These are phyloP conservation scores for Cathartes aura DNA, from an alignment of 2,113 vertebrate genomes.

Conservation along the genomic window DNA sequence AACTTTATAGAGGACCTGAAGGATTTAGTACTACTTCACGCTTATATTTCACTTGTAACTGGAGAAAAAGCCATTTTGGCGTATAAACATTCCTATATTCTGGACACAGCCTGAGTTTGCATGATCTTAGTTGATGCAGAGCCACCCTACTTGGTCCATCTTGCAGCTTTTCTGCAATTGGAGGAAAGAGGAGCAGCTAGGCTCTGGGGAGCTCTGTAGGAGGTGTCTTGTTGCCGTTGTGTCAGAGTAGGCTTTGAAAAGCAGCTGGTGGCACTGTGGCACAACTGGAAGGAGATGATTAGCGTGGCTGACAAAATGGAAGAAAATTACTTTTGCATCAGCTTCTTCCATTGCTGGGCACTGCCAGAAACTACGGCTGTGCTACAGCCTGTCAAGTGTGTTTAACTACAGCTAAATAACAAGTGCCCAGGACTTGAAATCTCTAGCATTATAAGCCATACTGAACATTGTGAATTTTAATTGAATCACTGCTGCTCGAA, in stretches of 20 bases:
- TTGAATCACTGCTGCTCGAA: not conserved
- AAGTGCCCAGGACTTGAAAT: not conserved
- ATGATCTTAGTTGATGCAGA: not conserved
- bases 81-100: not conserved
- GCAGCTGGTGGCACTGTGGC: not conserved
- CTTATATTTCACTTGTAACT: not conserved
- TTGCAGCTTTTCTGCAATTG: rapidly evolving
- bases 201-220: rapidly evolving
- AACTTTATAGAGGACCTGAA: not conserved
- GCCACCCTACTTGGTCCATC: not conserved
- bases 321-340: not conserved
- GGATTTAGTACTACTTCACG: not conserved
- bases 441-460: not conserved
- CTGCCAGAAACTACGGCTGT: not conserved
- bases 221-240: not conserved
- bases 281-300: not conserved
- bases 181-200: rapidly evolving
- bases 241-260: not conserved
- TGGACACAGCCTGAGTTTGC: not conserved
- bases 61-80: not conserved
- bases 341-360: not conserved
- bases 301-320: not conserved
- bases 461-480: not conserved
- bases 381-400: not conserved
- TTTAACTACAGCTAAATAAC: not conserved